Evolutionary conservation across 2,888 invertebrate genomes (phyloP).

Genomic region (Synergus itoensis): DNA sequence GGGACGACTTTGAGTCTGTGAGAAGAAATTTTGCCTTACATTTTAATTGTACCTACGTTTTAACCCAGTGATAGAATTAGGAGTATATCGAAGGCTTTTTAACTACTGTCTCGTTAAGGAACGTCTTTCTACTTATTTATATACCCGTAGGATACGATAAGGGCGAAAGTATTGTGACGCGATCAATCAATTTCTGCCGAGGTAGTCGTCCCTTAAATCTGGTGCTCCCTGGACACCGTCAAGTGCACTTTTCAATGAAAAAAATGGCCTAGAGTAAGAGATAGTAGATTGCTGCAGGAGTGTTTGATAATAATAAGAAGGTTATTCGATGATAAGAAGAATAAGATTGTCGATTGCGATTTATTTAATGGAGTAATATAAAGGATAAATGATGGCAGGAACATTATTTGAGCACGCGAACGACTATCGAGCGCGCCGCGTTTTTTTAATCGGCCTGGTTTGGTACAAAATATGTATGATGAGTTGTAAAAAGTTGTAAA

Average conservation of each 20-base stretch:
- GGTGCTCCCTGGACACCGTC: slow-evolving; percentile 77
- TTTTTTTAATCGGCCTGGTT: slow-evolving; percentile 76
- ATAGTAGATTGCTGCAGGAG: slow-evolving; percentile 65
- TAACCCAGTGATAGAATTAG: slow-evolving; percentile 72
- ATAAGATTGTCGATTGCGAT: slow-evolving; percentile 73
- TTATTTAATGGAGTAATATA: slow-evolving; percentile 75
- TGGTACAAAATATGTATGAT: slow-evolving; percentile 76
- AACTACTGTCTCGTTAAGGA: slow-evolving; percentile 56
- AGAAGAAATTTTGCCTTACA: slow-evolving; percentile 72
- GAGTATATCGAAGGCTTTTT: slow-evolving; percentile 63
- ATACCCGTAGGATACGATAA: slow-evolving; percentile 54
- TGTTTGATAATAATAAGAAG: slow-evolving; percentile 67
- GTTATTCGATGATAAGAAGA: slow-evolving; percentile 54
- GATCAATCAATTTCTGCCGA: slow-evolving; percentile 74
- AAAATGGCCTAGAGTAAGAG: slow-evolving; percentile 75
- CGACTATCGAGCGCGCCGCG: slow-evolving; percentile 65
- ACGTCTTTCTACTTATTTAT: slow-evolving; percentile 59
- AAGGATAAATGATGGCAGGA: slow-evolving; percentile 73
- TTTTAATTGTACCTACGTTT: slow-evolving; percentile 69
- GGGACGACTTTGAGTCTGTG: slow-evolving; percentile 54
- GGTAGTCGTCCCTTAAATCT: slow-evolving; percentile 73
- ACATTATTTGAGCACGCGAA: slow-evolving; percentile 72
- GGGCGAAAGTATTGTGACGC: slow-evolving; percentile 65
- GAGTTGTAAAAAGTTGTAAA: slow-evolving; percentile 75
- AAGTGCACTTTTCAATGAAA: slow-evolving; percentile 76